Conservation (phyloP, 53 echinoderm and acorn worm species). For the Echinometra lucunter region DNA sequence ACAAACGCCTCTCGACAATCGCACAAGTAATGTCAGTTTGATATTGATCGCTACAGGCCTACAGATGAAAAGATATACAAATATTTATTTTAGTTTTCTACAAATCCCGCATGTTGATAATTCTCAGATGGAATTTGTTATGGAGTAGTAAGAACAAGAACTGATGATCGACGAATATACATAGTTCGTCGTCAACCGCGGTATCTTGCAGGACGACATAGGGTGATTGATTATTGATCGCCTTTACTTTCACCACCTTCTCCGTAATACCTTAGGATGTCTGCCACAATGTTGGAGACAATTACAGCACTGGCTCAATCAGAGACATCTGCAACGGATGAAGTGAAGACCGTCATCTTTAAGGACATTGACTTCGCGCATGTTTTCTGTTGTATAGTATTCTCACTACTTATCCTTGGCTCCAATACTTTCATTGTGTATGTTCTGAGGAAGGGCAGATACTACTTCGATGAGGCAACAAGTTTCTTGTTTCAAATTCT, state of each 20-base stretch:
- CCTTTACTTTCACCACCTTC: neutral
- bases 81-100: no score
- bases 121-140: neutral
- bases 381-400: neutral
- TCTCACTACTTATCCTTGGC: neutral
- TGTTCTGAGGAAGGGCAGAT: neutral
- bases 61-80: no score
- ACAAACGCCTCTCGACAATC: no score
- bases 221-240: neutral
- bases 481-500: constrained; percentile 11
- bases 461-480: neutral
- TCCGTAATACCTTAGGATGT: neutral
- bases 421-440: constrained; percentile 12
- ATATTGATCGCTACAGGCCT: no score
- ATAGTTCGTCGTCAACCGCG: neutral
- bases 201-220: no score
- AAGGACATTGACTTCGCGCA: neutral
- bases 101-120: neutral
- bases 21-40: no score
- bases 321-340: neutral
- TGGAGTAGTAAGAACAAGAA: no score
- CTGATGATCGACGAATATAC: no score
- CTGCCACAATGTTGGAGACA: neutral
- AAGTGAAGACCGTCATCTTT: neutral
- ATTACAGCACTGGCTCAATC: neutral